Conservation (phyloP, 2,888 invertebrate species). For the Monochamus alternatus region DNA sequence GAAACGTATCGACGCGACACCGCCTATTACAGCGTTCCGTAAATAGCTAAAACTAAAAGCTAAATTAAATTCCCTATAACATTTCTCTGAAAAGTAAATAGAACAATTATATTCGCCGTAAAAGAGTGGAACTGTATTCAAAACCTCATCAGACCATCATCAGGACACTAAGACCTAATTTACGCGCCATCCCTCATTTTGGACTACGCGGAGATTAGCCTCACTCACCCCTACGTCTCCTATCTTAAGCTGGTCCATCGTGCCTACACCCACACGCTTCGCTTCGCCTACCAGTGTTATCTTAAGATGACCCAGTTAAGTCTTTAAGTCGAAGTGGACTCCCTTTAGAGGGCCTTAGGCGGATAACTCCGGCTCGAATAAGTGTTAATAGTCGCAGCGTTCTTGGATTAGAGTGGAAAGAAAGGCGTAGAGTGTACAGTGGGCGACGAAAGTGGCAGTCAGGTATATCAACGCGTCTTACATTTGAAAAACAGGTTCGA, state of each 20-base stretch:
- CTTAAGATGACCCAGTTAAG: conserved; percentile 10
- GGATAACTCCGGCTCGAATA: conserved; percentile 1
- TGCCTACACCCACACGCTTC: not conserved
- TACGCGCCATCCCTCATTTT: not conserved
- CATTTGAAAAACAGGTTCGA: too few relatives aligned
- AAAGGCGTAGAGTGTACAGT: not conserved
- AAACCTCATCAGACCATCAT: not conserved
- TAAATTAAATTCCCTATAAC: too few relatives aligned
- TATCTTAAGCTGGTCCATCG: not conserved
- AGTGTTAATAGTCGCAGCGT: not conserved
- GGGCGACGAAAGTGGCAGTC: not conserved
- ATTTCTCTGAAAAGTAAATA: too few relatives aligned
- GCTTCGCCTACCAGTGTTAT: conserved; percentile 11
- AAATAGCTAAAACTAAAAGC: too few relatives aligned
- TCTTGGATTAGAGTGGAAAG: not conserved
- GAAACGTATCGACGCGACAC: too few relatives aligned
- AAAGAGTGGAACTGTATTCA: not conserved
- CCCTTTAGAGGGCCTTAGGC: not conserved
- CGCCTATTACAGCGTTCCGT: too few relatives aligned
- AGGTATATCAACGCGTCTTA: not conserved
- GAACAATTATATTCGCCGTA: not conserved
- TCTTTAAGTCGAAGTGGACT: not conserved
- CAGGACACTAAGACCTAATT: not conserved
- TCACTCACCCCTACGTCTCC: not conserved
- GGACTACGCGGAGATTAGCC: not conserved